Conservation (phyloP, 2,113 vertebrate genomes). For the Hymenochirus boettgeri region DNA sequence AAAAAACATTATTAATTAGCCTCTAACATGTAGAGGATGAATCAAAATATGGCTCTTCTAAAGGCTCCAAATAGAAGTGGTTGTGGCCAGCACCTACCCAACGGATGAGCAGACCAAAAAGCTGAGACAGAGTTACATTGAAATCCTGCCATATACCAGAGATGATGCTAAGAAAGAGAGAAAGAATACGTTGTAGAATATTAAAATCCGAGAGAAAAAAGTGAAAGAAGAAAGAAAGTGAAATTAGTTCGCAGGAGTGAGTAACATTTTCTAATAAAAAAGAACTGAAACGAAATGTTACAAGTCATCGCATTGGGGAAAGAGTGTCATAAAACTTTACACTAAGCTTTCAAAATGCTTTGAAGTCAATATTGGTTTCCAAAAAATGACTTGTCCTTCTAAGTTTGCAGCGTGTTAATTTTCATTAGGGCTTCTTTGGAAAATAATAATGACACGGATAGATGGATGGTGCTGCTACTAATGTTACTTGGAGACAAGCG, state of each 20-base stretch:
- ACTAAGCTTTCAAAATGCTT: slow-evolving; percentile 34
- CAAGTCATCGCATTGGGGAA: slow-evolving; percentile 18
- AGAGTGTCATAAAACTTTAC: slow-evolving; percentile 27
- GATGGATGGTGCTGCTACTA: slow-evolving; percentile 42
- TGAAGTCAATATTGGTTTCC: slow-evolving; percentile 33
- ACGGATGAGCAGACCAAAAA: slow-evolving; percentile 29
- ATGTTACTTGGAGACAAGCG: slow-evolving; percentile 38
- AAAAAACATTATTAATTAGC: slow-evolving; percentile 36
- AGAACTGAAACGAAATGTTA: slow-evolving; percentile 16
- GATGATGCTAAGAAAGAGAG: background rate
- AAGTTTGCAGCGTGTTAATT: slow-evolving; percentile 46
- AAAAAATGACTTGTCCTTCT: slow-evolving; percentile 43
- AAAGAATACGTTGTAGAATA: slow-evolving; percentile 14
- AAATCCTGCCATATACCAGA: slow-evolving; percentile 34
- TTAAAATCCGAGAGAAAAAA: slow-evolving; percentile 13
- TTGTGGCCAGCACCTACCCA: slow-evolving; percentile 32
- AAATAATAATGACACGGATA: slow-evolving; percentile 45
- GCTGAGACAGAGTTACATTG: slow-evolving; percentile 18
- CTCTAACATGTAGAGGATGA: slow-evolving; percentile 21
- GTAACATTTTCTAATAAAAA: slow-evolving; percentile 30
- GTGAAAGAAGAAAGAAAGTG: too few species aligned
- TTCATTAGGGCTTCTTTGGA: slow-evolving; percentile 44
- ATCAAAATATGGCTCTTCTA: slow-evolving; percentile 22
- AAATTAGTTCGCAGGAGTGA: too few species aligned
- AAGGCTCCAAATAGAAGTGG: background rate